Evolutionary conservation across 2,888 invertebrate species (phyloP).

Genomic region (Trissonchulus sp.): DNA sequence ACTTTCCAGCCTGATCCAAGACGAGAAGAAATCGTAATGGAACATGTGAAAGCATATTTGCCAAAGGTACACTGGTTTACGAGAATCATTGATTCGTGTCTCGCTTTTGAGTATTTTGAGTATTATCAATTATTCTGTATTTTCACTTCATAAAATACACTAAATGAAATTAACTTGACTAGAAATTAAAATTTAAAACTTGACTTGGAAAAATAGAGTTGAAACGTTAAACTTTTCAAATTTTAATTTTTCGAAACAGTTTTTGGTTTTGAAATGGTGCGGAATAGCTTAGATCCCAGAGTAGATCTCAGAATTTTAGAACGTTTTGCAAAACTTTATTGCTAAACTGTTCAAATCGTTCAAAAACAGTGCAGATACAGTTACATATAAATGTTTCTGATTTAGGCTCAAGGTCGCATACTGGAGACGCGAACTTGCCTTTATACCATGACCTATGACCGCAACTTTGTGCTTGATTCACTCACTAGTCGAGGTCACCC

Average conservation of each 20-base stretch:
- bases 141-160: no score
- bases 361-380: no score
- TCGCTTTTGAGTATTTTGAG: neutral
- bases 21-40: slow-evolving; percentile 42
- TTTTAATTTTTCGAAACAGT: no score
- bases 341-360: neutral
- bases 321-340: neutral
- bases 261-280: no score
- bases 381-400: no score
- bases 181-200: no score
- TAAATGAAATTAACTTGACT: neutral
- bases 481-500: slow-evolving; percentile 44
- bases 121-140: no score
- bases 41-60: slow-evolving; percentile 43
- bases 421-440: slow-evolving; percentile 51
- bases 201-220: no score
- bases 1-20: slow-evolving; percentile 46
- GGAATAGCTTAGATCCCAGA: no score
- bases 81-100: neutral
- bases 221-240: no score
- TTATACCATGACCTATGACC: slow-evolving; percentile 52
- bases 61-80: slow-evolving; percentile 49
- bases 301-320: no score
- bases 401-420: slow-evolving; percentile 49
- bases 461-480: slow-evolving; percentile 50